phyloP scores from a whole-genome alignment of 1,140 invertebrate genomes.

The Holcopasites calliopsidis region DNA sequence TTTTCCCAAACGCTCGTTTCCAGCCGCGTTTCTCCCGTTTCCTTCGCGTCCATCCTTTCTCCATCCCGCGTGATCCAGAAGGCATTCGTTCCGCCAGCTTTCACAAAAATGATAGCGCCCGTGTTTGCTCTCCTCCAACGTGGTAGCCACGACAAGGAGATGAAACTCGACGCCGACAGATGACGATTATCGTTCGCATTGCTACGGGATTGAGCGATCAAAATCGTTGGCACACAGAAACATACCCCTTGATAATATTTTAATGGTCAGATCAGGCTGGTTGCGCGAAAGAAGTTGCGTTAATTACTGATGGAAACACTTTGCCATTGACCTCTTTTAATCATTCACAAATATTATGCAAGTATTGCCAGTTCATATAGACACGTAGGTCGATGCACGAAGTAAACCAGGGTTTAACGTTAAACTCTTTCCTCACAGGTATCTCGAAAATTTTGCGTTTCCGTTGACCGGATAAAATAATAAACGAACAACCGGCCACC shows the following conservation, averaged over 20 bases:
- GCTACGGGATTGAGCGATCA: conserved; percentile 35
- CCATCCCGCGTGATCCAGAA: neutral
- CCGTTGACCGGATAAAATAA: conserved; percentile 19
- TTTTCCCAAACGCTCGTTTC: neutral
- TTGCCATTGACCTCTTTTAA: no score
- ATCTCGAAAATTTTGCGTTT: conserved; percentile 35
- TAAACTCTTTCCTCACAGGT: neutral
- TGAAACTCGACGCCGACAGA: conserved; percentile 18
- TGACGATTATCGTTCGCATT: conserved; percentile 34
- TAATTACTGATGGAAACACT: no score
- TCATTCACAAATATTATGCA: no score
- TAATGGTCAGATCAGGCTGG: no score
- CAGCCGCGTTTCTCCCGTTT: neutral
- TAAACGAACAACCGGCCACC: neutral
- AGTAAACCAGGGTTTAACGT: no score
- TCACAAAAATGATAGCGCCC: conserved; percentile 57
- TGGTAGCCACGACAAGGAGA: conserved; percentile 16
- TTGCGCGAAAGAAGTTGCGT: no score
- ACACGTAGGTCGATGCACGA: no score
- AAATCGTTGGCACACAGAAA: no score
- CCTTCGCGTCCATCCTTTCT: neutral
- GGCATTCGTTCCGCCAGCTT: conserved; percentile 51
- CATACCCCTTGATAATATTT: no score
- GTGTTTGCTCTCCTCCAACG: conserved; percentile 15
- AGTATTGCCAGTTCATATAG: no score